Conservation (phyloP, 2,113 vertebrate species). For the Arizona elegans region DNA sequence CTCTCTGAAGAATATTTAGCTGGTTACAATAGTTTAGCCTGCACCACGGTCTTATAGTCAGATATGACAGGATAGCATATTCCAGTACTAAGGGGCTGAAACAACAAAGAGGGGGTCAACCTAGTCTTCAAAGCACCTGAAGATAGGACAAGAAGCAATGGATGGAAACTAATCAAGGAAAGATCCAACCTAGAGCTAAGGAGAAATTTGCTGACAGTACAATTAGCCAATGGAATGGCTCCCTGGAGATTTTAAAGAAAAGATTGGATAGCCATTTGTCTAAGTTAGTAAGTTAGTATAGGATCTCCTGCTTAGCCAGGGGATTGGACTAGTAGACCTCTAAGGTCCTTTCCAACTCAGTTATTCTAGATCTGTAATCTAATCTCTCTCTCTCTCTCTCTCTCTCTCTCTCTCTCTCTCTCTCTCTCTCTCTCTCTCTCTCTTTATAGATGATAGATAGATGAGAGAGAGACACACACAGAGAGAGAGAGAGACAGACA, state of each 20-base stretch:
- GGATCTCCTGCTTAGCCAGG: neutral
- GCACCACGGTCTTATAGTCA: neutral
- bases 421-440: neutral
- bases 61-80: neutral
- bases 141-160: neutral
- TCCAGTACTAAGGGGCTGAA: neutral
- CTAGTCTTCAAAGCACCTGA: neutral
- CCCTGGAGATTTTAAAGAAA: neutral
- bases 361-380: neutral
- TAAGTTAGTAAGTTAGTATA: neutral
- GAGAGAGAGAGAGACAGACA: too few relatives aligned
- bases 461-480: too few relatives aligned
- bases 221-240: neutral
- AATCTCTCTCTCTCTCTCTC: neutral
- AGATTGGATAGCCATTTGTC: neutral
- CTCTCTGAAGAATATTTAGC: neutral
- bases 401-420: too few relatives aligned
- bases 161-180: neutral
- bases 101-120: neutral
- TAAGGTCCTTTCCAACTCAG: neutral
- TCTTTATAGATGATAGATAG: too few relatives aligned
- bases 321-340: neutral
- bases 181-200: neutral
- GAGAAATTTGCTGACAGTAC: neutral
- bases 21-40: neutral